Conservation (phyloP, 2,113 vertebrate genomes). For the Silurus meridionalis region DNA sequence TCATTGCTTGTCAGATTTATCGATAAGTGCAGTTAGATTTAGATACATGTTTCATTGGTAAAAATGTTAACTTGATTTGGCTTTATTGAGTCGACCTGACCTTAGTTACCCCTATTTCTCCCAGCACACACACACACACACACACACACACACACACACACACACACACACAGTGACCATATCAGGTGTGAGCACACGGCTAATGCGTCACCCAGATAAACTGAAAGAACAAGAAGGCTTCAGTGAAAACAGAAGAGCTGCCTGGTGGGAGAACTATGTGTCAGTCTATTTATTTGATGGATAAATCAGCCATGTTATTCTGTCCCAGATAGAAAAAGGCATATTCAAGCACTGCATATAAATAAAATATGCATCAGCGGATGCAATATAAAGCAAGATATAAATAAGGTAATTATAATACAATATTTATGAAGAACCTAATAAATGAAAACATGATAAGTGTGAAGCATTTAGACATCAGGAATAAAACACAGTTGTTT, state of each 20-base stretch:
- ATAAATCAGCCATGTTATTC: not conserved
- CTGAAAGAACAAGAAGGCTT: not conserved
- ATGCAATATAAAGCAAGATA: not conserved
- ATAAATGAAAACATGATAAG: not conserved
- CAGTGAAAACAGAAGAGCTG: slow-evolving; percentile 2
- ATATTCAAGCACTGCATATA: not conserved
- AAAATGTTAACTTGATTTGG: slow-evolving; percentile 7
- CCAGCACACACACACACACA: not conserved
- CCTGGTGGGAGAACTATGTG: not conserved
- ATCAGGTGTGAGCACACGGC: slow-evolving; percentile 14
- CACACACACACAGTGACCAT: not conserved
- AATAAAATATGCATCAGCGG: not conserved
- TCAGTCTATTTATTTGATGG: slow-evolving; percentile 8
- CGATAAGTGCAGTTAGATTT: not conserved
- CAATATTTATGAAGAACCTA: not conserved
- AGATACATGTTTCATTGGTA: not conserved
- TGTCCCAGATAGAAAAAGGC: not conserved
- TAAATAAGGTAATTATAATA: not conserved
- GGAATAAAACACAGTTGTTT: not conserved
- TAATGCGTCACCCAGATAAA: slow-evolving; percentile 22
- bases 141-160: not conserved
- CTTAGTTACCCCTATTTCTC: not conserved
- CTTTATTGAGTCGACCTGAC: not conserved
- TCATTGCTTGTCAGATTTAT: not conserved
- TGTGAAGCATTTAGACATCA: not conserved